Evolutionary conservation across 2,113 vertebrate genomes (phyloP).

Genomic region (Chauna torquata): DNA sequence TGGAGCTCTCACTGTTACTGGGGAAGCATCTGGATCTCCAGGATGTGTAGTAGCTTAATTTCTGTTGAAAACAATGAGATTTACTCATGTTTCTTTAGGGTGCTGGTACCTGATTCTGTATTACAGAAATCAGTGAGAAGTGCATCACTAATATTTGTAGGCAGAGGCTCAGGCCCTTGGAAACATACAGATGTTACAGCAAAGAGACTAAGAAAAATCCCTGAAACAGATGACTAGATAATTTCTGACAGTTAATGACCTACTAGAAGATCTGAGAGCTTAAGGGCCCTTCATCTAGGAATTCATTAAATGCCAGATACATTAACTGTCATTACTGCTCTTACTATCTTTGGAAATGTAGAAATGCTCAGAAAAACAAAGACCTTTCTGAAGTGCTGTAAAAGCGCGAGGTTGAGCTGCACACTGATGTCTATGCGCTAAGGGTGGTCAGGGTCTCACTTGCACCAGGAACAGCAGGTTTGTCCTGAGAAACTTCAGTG

Average conservation of each 20-base stretch:
- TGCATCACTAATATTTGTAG: neutral
- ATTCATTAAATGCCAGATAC: constrained; percentile 12
- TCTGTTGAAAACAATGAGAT: neutral
- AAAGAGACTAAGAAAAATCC: neutral
- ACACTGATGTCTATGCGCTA: neutral
- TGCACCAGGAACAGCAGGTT: neutral
- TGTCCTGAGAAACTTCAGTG: neutral
- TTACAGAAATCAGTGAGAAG: rapidly evolving
- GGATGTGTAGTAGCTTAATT: neutral
- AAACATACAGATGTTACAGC: neutral
- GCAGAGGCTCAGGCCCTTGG: neutral
- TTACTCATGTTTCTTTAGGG: neutral
- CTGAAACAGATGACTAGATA: constrained; percentile 10
- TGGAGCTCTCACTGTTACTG: rapidly evolving
- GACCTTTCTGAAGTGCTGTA: neutral
- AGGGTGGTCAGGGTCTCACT: neutral
- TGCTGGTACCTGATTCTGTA: neutral
- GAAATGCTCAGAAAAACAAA: neutral
- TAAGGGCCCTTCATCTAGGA: constrained; percentile 1
- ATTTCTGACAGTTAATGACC: constrained; percentile 33
- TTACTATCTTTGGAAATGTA: neutral
- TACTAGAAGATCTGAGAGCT: constrained; percentile 12
- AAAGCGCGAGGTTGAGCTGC: neutral
- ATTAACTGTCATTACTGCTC: neutral
- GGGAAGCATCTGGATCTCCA: neutral